Conservation (phyloP, 53 echinoderm and acorn worm genomes). For the Luidia sarsii region DNA sequence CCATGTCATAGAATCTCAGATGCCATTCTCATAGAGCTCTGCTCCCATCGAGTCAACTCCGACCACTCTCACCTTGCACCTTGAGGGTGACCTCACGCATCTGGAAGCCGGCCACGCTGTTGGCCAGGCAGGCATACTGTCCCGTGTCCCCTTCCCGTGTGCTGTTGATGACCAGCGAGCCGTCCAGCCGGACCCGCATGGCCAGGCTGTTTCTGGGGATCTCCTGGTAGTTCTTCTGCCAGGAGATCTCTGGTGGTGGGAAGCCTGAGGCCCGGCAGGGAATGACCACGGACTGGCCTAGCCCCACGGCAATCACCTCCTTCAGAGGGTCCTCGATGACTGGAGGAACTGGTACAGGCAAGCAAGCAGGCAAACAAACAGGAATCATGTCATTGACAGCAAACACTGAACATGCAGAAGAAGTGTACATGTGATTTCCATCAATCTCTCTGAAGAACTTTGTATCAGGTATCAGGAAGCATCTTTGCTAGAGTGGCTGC, state of each 20-base stretch:
- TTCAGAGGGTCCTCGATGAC: conserved; percentile 40
- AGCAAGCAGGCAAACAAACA: background rate
- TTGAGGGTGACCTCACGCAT: conserved; percentile 65
- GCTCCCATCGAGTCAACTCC: too few relatives aligned
- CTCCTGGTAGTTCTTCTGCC: conserved; percentile 70
- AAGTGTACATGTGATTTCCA: too few relatives aligned
- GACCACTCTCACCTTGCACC: conserved; percentile 64
- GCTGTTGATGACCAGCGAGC: conserved; percentile 83
- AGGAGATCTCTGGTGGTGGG: conserved; percentile 75
- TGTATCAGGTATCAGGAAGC: too few relatives aligned
- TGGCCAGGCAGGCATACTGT: conserved; percentile 77
- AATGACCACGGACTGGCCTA: conserved; percentile 65
- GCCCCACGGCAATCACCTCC: conserved; percentile 51
- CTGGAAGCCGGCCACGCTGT: conserved; percentile 65
- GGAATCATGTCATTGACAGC: too few relatives aligned
- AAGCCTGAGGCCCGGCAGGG: conserved; percentile 78
- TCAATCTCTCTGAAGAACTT: too few relatives aligned
- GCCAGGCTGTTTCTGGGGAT: conserved; percentile 54
- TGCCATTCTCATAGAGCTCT: too few relatives aligned
- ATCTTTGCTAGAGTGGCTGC: too few relatives aligned
- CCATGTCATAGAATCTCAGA: too few relatives aligned
- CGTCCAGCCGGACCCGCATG: conserved; percentile 51
- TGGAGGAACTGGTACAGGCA: conserved; percentile 61
- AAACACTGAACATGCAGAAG: too few relatives aligned
- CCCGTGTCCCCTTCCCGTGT: conserved; percentile 75